Evolutionary conservation across 2,888 invertebrate genomes (phyloP), one percentile per base, ranked within the genome.

Genomic region (Leptopilina syphax): DNA sequence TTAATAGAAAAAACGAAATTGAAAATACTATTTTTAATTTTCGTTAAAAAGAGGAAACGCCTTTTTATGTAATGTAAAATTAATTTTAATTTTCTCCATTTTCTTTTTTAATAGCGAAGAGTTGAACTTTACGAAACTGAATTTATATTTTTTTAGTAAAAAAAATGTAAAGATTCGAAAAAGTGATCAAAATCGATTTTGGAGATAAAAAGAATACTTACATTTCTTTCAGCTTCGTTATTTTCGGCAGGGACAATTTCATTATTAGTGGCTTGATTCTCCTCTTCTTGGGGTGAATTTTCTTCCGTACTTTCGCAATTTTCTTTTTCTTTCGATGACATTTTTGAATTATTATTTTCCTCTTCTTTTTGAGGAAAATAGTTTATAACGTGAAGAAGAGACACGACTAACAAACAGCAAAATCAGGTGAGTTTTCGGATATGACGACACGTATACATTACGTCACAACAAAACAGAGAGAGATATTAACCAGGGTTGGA

Each of bases 191-290:
- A 34, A 34, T 34, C 34, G 34, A 34, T 34, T 34, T 18, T 77
- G 8, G 68, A 54, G 34, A 77, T 44, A 41, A 47, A 77, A 70
- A 41, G 13, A 34, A 89, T 89, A 89, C 89, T 54, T 79, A 89
- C 89, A 80, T 89, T 85, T 85, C 87, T 83, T 41, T 88, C 88
- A 60, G 85, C 88, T 78, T 86, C 86, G 70, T 83, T 85, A 54
- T 83, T 70, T 78, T 87, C 88, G 50, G 84, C 80, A 24, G 84
- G 78, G 68, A 87, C 87, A 68, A 89, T 76, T 83, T 89, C 88
- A 65, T 87, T 87, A 77, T 89, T 89, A 79, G 57, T 8, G 4
- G 34, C 12, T 73, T 57, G 57, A 73, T 34, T 73, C n/a, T 57
- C 57, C 57, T n/a, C 73, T 73, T 57, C 57, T 13, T 73, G 73